A percentile compares a stretch with the other conserved stretches of the same genome.
phyloP scores from a whole-genome alignment of 1,140 invertebrate genomes.

The Pseudoatta argentina region DNA sequence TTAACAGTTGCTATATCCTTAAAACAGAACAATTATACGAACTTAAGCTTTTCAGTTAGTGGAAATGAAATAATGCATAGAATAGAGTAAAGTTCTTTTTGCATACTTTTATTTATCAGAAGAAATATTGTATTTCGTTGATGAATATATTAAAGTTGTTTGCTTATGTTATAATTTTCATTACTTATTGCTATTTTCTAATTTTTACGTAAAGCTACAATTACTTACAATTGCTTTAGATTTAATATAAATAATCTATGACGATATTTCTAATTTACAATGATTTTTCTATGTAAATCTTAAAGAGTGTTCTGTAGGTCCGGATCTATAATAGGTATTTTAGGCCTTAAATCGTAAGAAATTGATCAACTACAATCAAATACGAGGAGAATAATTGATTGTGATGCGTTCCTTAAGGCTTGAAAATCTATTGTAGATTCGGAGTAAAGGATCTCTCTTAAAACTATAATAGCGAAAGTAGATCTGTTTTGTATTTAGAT shows the following conservation, averaged over 20 bases:
- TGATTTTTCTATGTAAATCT: neutral
- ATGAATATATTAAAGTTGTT: neutral
- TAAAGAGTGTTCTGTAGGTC: neutral
- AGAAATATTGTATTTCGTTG: neutral
- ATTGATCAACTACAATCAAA: too few relatives aligned
- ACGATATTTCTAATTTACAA: neutral
- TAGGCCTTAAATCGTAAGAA: too few relatives aligned
- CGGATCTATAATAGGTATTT: too few relatives aligned
- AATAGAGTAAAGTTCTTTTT: neutral
- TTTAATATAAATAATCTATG: neutral
- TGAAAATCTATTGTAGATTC: too few relatives aligned
- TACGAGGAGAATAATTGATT: too few relatives aligned
- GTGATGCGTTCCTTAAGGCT: too few relatives aligned
- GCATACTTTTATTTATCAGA: neutral
- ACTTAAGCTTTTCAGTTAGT: neutral
- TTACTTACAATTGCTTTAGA: neutral
- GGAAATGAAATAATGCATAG: neutral
- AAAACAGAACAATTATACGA: constrained; percentile 2
- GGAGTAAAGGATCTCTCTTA: neutral
- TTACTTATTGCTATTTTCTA: neutral
- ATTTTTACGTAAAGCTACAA: neutral
- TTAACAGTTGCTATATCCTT: constrained; percentile 27
- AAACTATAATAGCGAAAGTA: constrained; percentile 11
- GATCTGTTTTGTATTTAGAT: neutral
- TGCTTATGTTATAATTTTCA: neutral